Base-by-base conservation (phyloP, 2,888 invertebrate genomes). In the Ariolimax columbianus region DNA sequence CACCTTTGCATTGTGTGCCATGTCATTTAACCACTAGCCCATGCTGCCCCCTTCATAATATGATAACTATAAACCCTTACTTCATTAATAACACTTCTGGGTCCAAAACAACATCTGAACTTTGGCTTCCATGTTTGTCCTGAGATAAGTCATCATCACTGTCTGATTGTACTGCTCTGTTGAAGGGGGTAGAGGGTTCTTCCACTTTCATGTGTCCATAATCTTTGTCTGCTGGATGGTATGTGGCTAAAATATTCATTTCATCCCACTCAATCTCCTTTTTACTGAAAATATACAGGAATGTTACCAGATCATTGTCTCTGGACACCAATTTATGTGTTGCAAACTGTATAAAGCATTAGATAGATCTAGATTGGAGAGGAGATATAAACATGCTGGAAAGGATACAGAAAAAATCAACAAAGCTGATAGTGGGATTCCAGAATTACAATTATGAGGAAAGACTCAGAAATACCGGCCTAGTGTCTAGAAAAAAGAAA, bases 191-290 rank as follows among this genome's bases (percentile, higher is more conserved):
- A 94, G 99, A 98, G 2, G 99, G 99, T 95, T 99, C 99, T 84
- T 94, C 94, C 63, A 95, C 95, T 92, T 99, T 99, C 98, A 99
- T 99, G 93, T 98, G 98, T 14, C 99, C 99, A 95, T 99, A 99
- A 95, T 99, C 99, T 95, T 99, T 99, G 94, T 98, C 98, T 36
- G 97, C 96, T 72, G 99, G 99, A 95, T 99, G 99, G 92, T 98
- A 96, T 0, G 99, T 99, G 89, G 98, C 98, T 91, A 99, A 96
- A 89, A 99, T 99, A 95, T 99, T 99, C 96, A 98, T 97, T 95
- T 99, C 99, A 95, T 99, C 99, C 94, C 94, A 94, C 88, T 93
- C 93, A 90, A 91, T 92, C 86, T 90, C 91, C 87, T 91, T 92
- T 36, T 87, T 82, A 6, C 87, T 86, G 75, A 51, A 73, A 43